Evolutionary conservation across 2,888 invertebrate genomes (phyloP), one percentile per base, ranked within the genome.

Genomic region (Eurytoma californica): DNA sequence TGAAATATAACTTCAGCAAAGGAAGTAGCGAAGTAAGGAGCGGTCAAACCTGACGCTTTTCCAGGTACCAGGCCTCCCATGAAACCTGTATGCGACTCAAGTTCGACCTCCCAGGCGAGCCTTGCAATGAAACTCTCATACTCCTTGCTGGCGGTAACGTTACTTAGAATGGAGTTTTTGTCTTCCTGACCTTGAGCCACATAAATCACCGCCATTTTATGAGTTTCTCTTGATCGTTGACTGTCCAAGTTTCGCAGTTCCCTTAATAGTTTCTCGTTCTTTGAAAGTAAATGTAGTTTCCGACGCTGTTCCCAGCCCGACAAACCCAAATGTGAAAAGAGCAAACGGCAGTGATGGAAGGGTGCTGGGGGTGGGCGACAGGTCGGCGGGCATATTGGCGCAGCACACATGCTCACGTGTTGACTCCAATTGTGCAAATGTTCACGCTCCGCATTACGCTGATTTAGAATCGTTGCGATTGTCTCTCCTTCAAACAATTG

Each of bases 121-220:
- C 94, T 93, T 0, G 93, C 92, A n/a, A 95, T 90, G 82, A 95
- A 95, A 84, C 95, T 95, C 91, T 99, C 98, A 90, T 98, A 99
- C 53, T 95, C 96, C 81, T 95, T 95, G 89, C 98, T 98, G 49
- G 98, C 98, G 82, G 95, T 95, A 55, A 95, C 94, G 90, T 99
- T 99, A 13, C 95, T 95, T 18, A 96, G 91, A 86, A 99, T 98
- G 60, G 98, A 97, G 88, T 95, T 95, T 86, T 99, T 97, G 85
- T 98, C 97, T 90, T 99, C 98, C 89, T 99, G 99, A 0, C 98
- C 98, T 66, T 95, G 95, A n/a, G 95, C 97, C 20, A 99, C 98
- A 91, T 98, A 99, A 86, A 99, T 97, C 67, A 99, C 97, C 20
- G 99, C 99, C 85, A 98, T 95, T 91, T 98, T 98, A 91, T 98